These are phyloP conservation scores for Anadara kagoshimensis DNA, from an alignment of 1,140 invertebrate genomes.

Conservation along the genomic window DNA sequence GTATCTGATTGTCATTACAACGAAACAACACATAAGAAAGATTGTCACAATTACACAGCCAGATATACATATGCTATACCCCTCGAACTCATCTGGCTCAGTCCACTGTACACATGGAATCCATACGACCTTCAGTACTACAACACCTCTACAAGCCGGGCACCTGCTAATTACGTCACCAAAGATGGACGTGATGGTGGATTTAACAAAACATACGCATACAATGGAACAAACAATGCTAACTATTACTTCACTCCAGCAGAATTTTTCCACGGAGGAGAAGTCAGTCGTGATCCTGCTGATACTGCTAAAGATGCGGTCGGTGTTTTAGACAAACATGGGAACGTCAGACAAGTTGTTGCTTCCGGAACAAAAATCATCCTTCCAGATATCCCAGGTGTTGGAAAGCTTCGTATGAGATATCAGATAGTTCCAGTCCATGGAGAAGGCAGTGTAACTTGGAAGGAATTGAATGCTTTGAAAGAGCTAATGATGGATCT, in stretches of 20 bases:
- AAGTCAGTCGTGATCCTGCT: slow-evolving; percentile 39
- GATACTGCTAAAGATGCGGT: slow-evolving; percentile 47
- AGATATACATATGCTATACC: slow-evolving; percentile 56
- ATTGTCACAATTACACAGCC: slow-evolving; percentile 1
- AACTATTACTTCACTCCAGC: slow-evolving; percentile 50
- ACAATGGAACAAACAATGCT: slow-evolving; percentile 46
- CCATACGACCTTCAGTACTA: slow-evolving; percentile 41
- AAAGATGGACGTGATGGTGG: slow-evolving; percentile 19
- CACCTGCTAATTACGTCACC: not conserved
- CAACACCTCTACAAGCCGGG: not conserved
- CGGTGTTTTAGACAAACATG: slow-evolving; percentile 45
- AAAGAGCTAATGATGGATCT: slow-evolving; percentile 41
- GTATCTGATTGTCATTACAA: slow-evolving; percentile 22
- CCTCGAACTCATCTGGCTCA: slow-evolving; percentile 55
- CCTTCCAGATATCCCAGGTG: slow-evolving; percentile 42
- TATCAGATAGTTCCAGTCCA: slow-evolving; percentile 54
- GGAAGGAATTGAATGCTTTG: slow-evolving; percentile 55
- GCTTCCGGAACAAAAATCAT: slow-evolving; percentile 42
- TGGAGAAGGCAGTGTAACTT: slow-evolving; percentile 42
- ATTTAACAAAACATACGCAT: slow-evolving; percentile 30
- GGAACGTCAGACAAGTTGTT: slow-evolving; percentile 27
- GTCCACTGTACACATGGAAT: slow-evolving; percentile 53
- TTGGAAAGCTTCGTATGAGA: slow-evolving; percentile 47
- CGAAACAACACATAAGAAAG: slow-evolving; percentile 1
- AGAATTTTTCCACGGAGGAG: slow-evolving; percentile 43